phyloP scores from a whole-genome alignment of 2,113 vertebrate species.

The Aphyosemion australe region DNA sequence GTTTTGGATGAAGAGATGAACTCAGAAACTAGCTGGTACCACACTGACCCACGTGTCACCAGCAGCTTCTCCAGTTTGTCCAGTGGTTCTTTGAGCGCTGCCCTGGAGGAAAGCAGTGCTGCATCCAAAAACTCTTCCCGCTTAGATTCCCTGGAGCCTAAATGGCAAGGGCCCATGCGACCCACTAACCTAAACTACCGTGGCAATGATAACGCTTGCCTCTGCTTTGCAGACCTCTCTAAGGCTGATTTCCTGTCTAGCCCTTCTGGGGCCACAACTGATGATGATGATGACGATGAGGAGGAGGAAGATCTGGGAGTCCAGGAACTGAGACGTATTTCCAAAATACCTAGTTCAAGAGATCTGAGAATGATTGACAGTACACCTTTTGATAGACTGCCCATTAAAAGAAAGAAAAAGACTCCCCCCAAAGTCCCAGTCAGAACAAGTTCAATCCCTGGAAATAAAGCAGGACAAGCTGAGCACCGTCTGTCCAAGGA shows the following conservation, averaged over 20 bases:
- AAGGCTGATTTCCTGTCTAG: constrained; percentile 67
- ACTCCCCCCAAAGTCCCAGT: constrained; percentile 72
- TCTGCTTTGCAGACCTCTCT: constrained; percentile 82
- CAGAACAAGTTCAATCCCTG: constrained; percentile 73
- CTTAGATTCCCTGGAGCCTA: constrained; percentile 60
- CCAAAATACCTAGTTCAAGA: constrained; percentile 75
- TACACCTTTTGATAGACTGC: constrained; percentile 64
- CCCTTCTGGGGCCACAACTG: constrained; percentile 63
- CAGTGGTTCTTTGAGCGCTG: constrained; percentile 89
- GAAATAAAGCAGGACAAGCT: constrained; percentile 42
- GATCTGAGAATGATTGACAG: constrained; percentile 76
- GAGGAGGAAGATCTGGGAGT: constrained; percentile 54
- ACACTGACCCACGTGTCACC: constrained; percentile 81
- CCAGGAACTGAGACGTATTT: constrained; percentile 64
- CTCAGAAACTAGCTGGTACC: constrained; percentile 84
- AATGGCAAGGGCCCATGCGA: constrained; percentile 46
- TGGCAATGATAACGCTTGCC: constrained; percentile 64
- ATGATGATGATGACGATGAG: constrained; percentile 63
- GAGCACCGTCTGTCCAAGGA: constrained; percentile 64
- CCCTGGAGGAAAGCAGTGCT: constrained; percentile 82
- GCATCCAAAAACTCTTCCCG: constrained; percentile 41
- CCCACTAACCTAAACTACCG: constrained; percentile 66
- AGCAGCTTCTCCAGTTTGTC: constrained; percentile 92
- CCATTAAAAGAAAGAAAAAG: constrained; percentile 67
- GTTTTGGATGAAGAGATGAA: constrained; percentile 69